phyloP scores from a whole-genome alignment of 2,113 vertebrate genomes.

The Pseudopipra pipra region DNA sequence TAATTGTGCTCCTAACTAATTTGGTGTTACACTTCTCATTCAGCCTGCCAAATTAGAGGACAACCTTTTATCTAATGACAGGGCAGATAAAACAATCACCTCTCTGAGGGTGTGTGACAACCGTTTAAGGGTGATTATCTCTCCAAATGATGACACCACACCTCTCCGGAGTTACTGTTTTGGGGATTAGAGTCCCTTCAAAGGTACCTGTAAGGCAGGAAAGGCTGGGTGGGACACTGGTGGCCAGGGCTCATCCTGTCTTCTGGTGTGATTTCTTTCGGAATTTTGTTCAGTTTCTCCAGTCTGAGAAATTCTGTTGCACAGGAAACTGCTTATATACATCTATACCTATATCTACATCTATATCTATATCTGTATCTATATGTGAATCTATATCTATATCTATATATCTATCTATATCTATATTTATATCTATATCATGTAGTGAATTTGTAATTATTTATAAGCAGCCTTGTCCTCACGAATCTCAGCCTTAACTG shows the following conservation, averaged over 20 bases:
- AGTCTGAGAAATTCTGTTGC: not conserved
- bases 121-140: not conserved
- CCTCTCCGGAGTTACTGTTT: rapidly evolving
- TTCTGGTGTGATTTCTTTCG: not conserved
- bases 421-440: too few relatives aligned
- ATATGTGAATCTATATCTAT: too few relatives aligned
- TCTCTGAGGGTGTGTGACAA: not conserved
- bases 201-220: not conserved
- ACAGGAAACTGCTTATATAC: rapidly evolving
- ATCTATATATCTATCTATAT: too few relatives aligned
- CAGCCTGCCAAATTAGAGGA: not conserved
- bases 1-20: not conserved
- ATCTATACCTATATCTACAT: too few relatives aligned
- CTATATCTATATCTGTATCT: too few relatives aligned
- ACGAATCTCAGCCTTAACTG: too few relatives aligned
- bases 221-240: not conserved
- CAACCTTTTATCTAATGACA: not conserved
- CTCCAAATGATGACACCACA: not conserved
- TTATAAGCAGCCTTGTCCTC: not conserved
- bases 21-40: not conserved
- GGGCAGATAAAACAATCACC: not conserved
- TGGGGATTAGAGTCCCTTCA: not conserved
- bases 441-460: not conserved
- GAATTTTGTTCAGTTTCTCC: not conserved
- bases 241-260: rapidly evolving